These are phyloP conservation scores for Coracopsis vasa DNA, from an alignment of 2,113 vertebrate genomes.

Conservation along the genomic window DNA sequence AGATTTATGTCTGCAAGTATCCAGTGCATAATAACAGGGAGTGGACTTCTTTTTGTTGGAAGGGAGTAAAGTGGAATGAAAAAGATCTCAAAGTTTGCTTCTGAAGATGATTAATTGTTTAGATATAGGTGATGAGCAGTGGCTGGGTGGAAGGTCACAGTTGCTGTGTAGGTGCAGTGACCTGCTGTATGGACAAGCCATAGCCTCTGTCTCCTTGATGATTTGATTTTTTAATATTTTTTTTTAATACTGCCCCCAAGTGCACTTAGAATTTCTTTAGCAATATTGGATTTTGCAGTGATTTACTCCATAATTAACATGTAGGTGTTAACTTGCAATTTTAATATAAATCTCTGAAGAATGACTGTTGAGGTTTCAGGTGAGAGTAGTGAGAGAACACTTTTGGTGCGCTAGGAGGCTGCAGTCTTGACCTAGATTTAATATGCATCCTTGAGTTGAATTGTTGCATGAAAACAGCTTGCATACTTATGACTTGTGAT, in stretches of 20 bases:
- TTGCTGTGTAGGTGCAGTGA: neutral
- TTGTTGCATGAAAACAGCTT: neutral
- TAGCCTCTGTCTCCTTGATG: neutral
- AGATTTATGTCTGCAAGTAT: neutral
- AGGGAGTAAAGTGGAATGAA: neutral
- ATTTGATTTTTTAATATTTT: neutral
- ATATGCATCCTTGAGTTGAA: neutral
- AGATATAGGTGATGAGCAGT: neutral
- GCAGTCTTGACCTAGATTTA: neutral
- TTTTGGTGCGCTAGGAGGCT: neutral
- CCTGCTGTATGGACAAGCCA: neutral
- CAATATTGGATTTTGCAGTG: fast-evolving
- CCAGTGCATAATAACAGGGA: neutral
- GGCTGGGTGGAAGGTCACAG: neutral
- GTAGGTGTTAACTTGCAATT: neutral
- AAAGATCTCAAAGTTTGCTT: neutral
- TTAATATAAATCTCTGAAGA: neutral
- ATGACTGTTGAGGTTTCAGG: fast-evolving
- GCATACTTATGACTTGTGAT: neutral
- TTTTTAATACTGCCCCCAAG: neutral
- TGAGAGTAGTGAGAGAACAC: fast-evolving
- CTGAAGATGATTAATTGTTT: neutral
- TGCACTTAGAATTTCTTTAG: neutral
- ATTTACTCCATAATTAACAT: too few relatives aligned
- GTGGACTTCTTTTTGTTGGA: neutral